Conservation (phyloP, 2,113 vertebrate genomes). For the Sceloporus undulatus region DNA sequence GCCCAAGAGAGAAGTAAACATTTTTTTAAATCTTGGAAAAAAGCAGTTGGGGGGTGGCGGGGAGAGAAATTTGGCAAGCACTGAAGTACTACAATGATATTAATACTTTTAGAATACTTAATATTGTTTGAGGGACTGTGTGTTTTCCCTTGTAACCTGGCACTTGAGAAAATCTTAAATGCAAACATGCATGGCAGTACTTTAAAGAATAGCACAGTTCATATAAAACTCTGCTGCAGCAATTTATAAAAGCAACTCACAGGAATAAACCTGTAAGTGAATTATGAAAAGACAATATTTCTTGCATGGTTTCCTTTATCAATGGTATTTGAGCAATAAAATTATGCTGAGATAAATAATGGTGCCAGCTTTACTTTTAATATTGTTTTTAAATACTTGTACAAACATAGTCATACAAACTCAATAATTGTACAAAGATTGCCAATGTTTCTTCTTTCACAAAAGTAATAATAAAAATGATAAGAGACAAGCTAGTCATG, state of each 20-base stretch:
- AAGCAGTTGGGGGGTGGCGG: no score
- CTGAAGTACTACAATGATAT: not conserved
- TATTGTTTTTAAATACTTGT: not conserved
- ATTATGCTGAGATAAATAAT: constrained; percentile 38
- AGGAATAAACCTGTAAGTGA: not conserved
- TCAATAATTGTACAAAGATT: not conserved
- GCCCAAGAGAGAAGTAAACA: not conserved
- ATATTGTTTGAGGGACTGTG: not conserved
- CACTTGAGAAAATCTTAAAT: not conserved
- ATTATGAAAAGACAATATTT: not conserved
- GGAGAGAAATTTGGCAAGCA: not conserved
- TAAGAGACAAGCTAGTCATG: not conserved
- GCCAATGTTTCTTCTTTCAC: not conserved
- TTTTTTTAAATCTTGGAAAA: not conserved
- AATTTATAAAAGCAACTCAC: not conserved
- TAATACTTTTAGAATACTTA: constrained; percentile 19
- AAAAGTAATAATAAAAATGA: constrained; percentile 12
- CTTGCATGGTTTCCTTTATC: constrained; percentile 41
- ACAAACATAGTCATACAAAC: not conserved
- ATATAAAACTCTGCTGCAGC: not conserved
- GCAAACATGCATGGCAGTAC: not conserved
- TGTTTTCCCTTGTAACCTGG: not conserved
- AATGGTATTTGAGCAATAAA: constrained; percentile 24
- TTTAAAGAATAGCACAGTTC: not conserved
- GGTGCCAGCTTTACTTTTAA: not conserved